Evolutionary conservation across 1,140 invertebrate species (phyloP).

Genomic region (Drosophila serrata): DNA sequence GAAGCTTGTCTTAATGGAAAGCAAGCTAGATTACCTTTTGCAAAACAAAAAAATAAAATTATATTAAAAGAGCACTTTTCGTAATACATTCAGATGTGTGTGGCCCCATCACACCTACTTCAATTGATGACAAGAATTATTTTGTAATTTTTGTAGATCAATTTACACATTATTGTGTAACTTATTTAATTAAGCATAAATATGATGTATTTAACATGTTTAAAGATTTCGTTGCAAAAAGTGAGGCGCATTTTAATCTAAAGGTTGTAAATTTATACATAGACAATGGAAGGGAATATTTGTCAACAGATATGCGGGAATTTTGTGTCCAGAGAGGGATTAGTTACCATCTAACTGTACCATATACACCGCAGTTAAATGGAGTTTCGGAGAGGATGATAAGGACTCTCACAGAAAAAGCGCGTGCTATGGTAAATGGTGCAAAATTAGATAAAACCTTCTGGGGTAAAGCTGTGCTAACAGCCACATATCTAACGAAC

Average conservation of each 20-base stretch:
- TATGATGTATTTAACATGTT: too few relatives aligned
- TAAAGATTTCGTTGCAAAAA: too few relatives aligned
- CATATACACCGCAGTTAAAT: neutral
- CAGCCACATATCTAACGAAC: conserved; percentile 18
- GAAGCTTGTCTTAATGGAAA: neutral
- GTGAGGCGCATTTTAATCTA: too few relatives aligned
- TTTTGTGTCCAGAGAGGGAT: too few relatives aligned
- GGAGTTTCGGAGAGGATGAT: neutral
- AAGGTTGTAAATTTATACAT: too few relatives aligned
- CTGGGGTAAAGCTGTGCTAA: conserved; percentile 22
- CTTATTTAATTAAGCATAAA: too few relatives aligned
- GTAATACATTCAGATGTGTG: neutral
- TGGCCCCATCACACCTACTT: neutral
- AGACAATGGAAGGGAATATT: too few relatives aligned
- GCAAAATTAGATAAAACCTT: conserved; percentile 17
- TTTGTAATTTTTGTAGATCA: conserved; percentile 12
- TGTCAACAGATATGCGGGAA: neutral
- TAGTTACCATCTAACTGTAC: neutral
- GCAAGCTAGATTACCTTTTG: neutral
- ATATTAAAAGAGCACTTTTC: neutral
- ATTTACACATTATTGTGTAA: too few relatives aligned
- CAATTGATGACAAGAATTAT: neutral
- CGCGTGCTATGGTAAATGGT: neutral
- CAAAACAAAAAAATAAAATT: neutral
- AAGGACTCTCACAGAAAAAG: neutral